A percentile compares a stretch with the other conserved stretches of the same genome.
Evolutionary conservation across 1,140 invertebrate species (phyloP).

Genomic region (Nylanderia fulva): DNA sequence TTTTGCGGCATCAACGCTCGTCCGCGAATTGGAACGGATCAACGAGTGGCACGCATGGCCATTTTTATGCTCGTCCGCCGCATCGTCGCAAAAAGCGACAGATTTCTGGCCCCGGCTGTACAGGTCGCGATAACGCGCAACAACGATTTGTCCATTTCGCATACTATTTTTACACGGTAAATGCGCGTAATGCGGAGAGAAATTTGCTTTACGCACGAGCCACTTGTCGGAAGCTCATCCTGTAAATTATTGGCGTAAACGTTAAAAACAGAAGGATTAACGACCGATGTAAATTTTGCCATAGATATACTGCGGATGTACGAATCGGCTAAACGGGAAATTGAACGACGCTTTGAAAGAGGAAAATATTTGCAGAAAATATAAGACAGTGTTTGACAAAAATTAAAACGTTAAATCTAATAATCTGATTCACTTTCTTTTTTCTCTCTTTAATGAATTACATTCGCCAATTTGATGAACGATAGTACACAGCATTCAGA

Average conservation of each 20-base stretch:
- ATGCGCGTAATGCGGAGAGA: conserved; percentile 7
- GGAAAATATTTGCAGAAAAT: neutral
- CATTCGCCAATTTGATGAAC: neutral
- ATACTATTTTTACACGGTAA: conserved; percentile 25
- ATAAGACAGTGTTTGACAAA: too few relatives aligned
- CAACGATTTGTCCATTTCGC: conserved; percentile 36
- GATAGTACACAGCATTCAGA: neutral
- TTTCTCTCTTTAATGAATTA: neutral
- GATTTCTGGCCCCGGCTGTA: conserved; percentile 41
- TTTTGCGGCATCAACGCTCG: conserved; percentile 55
- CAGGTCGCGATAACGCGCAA: conserved; percentile 47
- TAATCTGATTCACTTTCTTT: neutral
- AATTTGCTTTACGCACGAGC: conserved; percentile 8
- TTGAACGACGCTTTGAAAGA: too few relatives aligned
- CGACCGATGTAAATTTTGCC: conserved; percentile 8
- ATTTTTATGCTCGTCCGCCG: conserved; percentile 65
- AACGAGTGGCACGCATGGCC: conserved; percentile 59
- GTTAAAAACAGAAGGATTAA: conserved; percentile 11
- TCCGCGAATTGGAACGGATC: conserved; percentile 67
- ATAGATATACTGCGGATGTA: neutral
- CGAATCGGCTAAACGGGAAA: neutral
- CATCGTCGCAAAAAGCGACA: conserved; percentile 52
- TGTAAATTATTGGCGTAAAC: neutral
- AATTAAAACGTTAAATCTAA: neutral
- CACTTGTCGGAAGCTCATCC: neutral